Evolutionary conservation across 2,888 invertebrate species (phyloP).

Genomic region (Polydrusus tereticollis): DNA sequence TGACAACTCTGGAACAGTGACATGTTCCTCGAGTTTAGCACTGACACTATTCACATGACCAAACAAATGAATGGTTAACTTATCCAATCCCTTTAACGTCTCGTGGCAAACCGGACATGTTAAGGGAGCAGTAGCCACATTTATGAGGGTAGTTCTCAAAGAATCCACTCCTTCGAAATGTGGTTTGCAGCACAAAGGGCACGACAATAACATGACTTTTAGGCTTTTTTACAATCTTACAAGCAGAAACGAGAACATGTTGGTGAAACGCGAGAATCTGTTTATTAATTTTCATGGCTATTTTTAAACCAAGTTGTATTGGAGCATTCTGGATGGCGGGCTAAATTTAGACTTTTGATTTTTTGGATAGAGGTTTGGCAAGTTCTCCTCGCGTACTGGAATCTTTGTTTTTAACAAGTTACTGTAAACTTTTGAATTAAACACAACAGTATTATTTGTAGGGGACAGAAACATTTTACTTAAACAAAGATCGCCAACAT

Average conservation of each 20-base stretch:
- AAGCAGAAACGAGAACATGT: background rate
- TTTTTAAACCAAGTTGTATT: conserved; percentile 25
- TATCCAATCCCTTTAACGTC: conserved; percentile 81
- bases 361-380: background rate
- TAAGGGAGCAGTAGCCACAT: conserved; percentile 81
- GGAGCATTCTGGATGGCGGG: background rate
- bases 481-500: no score
- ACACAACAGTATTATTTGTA: no score
- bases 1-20: background rate
- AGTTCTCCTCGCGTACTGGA: no score
- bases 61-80: conserved; percentile 86
- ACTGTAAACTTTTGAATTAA: no score
- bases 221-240: conserved; percentile 47
- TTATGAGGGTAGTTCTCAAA: conserved; percentile 79
- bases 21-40: background rate
- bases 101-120: conserved; percentile 85
- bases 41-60: conserved; percentile 69
- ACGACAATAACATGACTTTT: conserved; percentile 70
- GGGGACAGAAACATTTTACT: no score
- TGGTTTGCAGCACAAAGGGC: conserved; percentile 82
- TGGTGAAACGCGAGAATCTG: conserved; percentile 53
- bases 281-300: conserved; percentile 35
- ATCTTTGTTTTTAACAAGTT: no score
- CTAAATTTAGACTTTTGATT: conserved; percentile 33
- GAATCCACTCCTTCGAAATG: conserved; percentile 80